Evolutionary conservation across 2,113 vertebrate genomes (phyloP).

Genomic region (Capreolus pygargus): DNA sequence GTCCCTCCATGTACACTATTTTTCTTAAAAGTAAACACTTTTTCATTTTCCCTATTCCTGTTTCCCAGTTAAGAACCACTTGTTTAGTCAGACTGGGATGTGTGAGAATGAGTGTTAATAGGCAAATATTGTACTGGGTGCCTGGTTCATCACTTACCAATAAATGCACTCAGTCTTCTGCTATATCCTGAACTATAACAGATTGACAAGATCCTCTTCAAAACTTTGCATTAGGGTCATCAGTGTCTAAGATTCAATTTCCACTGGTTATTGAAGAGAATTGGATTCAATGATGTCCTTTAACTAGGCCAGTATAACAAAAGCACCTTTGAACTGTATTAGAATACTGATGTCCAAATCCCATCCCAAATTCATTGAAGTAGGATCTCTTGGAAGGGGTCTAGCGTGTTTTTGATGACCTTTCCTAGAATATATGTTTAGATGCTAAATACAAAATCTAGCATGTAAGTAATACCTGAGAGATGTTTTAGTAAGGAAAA

Average conservation of each 20-base stretch:
- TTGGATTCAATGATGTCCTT: neutral
- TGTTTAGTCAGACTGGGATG: neutral
- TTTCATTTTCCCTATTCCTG: neutral
- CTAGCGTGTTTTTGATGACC: neutral
- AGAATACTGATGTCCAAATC: neutral
- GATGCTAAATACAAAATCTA: neutral
- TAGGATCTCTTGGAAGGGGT: neutral
- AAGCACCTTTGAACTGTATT: neutral
- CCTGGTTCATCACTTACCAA: neutral
- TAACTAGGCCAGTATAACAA: neutral
- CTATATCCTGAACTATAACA: neutral
- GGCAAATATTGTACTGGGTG: neutral
- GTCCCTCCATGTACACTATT: neutral
- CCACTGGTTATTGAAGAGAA: neutral
- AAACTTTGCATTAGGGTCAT: neutral
- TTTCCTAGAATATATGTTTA: neutral
- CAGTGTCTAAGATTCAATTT: neutral
- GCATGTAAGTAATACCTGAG: neutral
- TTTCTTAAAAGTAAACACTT: neutral
- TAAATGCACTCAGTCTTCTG: neutral
- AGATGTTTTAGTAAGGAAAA: neutral
- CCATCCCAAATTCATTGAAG: neutral
- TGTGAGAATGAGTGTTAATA: neutral
- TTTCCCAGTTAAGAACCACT: neutral
- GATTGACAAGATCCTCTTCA: neutral